Evolutionary conservation across 1,140 invertebrate species (phyloP).

Genomic region (Lamellibrachia luymesi): DNA sequence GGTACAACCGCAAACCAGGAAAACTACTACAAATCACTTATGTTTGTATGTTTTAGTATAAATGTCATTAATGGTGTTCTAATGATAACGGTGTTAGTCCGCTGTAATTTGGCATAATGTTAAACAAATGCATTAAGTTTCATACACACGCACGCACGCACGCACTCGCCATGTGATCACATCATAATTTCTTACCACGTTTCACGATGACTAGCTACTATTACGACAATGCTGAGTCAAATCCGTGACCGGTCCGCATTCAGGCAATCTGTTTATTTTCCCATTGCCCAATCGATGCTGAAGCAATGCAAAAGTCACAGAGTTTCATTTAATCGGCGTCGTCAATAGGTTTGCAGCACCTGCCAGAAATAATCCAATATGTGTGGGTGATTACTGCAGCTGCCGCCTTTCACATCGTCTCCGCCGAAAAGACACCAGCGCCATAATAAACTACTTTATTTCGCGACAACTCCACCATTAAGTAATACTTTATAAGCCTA

Average conservation of each 20-base stretch:
- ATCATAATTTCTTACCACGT: not conserved
- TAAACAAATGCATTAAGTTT: too few species aligned
- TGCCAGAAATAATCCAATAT: not conserved
- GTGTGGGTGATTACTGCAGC: not conserved
- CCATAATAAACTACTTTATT: not conserved
- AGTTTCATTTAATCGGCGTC: not conserved
- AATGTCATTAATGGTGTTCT: too few species aligned
- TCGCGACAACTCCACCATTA: not conserved
- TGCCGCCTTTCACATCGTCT: not conserved
- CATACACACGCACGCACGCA: not conserved
- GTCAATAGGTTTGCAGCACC: not conserved
- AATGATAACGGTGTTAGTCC: too few species aligned
- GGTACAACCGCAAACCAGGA: too few species aligned
- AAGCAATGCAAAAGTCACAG: not conserved
- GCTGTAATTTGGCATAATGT: too few species aligned
- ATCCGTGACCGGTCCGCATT: not conserved
- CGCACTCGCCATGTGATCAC: not conserved
- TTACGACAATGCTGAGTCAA: not conserved
- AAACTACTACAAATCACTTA: too few species aligned
- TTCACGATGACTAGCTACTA: not conserved
- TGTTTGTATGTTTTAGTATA: too few species aligned
- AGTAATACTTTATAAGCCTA: not conserved
- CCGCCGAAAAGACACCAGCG: not conserved
- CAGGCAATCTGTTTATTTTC: not conserved
- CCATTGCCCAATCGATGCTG: not conserved